Conservation (phyloP, 2,113 vertebrate genomes). For the Oryctolagus cuniculus region mOryCun1.1 NC_091437.1:27179501-27180000, state of each 20-base stretch:
- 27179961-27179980: conserved; percentile 4
- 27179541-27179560: conserved; percentile 25
- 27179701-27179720: conserved; percentile 14
- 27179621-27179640: conserved; percentile 34
- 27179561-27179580: conserved; percentile 18
- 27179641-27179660: background rate
- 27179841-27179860: conserved; percentile 31
- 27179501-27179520: conserved; percentile 14
- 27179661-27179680: background rate
- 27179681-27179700: conserved; percentile 25
- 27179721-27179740: conserved; percentile 8
- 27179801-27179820: conserved; percentile 37
- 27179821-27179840: conserved; percentile 66
- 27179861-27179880: conserved; percentile 3
- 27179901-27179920: background rate
- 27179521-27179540: conserved; percentile 34
- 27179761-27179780: background rate
- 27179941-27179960: conserved; percentile 12
- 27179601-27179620: background rate
- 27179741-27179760: conserved; percentile 25
- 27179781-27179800: conserved; percentile 32
- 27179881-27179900: conserved; percentile 42
- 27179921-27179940: background rate
- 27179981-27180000: conserved; percentile 39
- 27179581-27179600: conserved; percentile 50